A percentile compares a stretch with the other conserved stretches of the same genome.
Conservation (phyloP, 1,140 invertebrate species). For the Mizuhopecten yessoensis region DNA sequence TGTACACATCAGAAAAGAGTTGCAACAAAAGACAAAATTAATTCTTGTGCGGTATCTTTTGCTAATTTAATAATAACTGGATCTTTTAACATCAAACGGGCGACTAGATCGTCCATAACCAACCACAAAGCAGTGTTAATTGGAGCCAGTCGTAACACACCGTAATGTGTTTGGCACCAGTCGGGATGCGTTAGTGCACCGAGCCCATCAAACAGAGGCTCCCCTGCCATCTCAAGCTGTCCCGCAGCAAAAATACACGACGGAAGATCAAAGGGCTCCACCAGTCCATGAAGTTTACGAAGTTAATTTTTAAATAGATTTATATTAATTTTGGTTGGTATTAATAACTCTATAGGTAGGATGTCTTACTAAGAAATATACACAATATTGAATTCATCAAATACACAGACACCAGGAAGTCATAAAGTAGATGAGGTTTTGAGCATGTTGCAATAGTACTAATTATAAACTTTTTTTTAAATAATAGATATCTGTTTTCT, state of each 20-base stretch:
- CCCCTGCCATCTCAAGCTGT: background rate
- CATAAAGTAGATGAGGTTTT: background rate
- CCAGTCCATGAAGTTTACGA: background rate
- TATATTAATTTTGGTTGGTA: slow-evolving; percentile 19
- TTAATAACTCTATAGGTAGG: background rate
- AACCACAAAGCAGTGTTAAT: slow-evolving; percentile 15
- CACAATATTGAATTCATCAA: background rate
- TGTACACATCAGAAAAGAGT: slow-evolving; percentile 24
- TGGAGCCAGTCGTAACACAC: background rate
- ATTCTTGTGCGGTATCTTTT: slow-evolving; percentile 33
- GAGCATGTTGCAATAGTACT: background rate
- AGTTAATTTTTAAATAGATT: background rate
- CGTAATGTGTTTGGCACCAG: background rate
- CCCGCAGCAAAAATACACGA: background rate
- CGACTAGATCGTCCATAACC: background rate
- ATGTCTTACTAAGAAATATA: background rate
- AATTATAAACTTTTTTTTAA: background rate
- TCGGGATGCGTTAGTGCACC: background rate
- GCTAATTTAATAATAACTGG: background rate
- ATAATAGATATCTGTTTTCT: too few relatives aligned
- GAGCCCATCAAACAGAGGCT: background rate
- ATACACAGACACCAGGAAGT: background rate
- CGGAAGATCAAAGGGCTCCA: background rate
- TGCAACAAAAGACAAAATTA: slow-evolving; percentile 29
- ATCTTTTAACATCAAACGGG: slow-evolving; percentile 4